Conservation (phyloP, 2,797 vertebrate genomes). For the Syngnathus rostellatus region DNA sequence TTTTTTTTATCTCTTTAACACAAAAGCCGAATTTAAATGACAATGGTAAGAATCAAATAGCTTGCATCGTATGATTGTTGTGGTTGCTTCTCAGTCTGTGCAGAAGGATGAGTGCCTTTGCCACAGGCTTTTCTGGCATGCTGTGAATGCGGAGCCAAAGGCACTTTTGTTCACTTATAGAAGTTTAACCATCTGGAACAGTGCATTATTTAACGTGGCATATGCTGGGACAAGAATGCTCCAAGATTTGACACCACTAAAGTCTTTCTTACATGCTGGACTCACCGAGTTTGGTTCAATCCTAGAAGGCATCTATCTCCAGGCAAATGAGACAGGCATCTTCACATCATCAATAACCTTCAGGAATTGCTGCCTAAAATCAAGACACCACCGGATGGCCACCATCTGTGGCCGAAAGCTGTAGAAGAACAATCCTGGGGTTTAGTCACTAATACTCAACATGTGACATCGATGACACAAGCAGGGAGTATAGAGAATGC, state of each 20-base stretch:
- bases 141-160: conserved; percentile 34
- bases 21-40: background rate
- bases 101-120: conserved; percentile 24
- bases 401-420: conserved; percentile 32
- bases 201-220: conserved; percentile 64
- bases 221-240: conserved; percentile 52
- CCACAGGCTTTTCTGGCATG: conserved; percentile 42
- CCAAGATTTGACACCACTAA: conserved; percentile 13
- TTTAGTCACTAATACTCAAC: conserved; percentile 24
- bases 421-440: conserved; percentile 18
- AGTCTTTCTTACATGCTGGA: background rate
- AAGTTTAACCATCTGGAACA: conserved; percentile 58
- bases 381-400: conserved; percentile 29
- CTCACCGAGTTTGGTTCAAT: background rate
- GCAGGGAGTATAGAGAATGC: too few species aligned
- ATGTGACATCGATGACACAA: conserved; percentile 9
- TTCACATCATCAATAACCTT: background rate
- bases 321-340: conserved; percentile 1
- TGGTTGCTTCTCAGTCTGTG: conserved; percentile 20
- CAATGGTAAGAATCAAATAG: background rate
- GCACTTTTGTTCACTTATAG: conserved; percentile 34
- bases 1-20: background rate
- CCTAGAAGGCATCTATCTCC: background rate
- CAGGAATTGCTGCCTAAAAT: conserved; percentile 20
- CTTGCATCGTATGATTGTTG: conserved; percentile 12